Evolutionary conservation across 2,888 invertebrate species (phyloP).

Genomic region (Caenorhabditis sp.): DNA sequence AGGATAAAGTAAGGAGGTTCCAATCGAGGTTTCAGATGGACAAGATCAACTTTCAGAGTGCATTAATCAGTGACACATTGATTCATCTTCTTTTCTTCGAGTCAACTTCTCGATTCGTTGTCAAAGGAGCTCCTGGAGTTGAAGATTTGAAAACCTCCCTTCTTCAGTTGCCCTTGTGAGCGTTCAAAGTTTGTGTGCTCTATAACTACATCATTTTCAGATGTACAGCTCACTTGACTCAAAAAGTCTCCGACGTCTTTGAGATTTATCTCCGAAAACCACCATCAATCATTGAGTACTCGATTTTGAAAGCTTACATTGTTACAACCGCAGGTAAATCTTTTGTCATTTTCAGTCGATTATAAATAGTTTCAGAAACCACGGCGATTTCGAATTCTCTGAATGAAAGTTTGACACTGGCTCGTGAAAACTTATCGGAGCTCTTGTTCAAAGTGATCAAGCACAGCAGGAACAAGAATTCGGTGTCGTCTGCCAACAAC

Average conservation of each 20-base stretch:
- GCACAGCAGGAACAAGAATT: constrained; percentile 63
- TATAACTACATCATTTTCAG: constrained; percentile 28
- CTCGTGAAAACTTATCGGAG: constrained; percentile 69
- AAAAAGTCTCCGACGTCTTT: constrained; percentile 60
- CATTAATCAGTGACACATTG: constrained; percentile 68
- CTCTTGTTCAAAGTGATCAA: constrained; percentile 74
- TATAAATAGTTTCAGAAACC: constrained; percentile 51
- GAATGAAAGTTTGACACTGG: constrained; percentile 61
- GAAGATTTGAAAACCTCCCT: constrained; percentile 67
- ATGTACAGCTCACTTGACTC: constrained; percentile 38
- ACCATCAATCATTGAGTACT: constrained; percentile 68
- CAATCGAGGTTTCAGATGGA: too few relatives aligned
- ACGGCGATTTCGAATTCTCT: constrained; percentile 66
- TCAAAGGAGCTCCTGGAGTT: constrained; percentile 63
- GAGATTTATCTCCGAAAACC: constrained; percentile 62
- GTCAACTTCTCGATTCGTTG: constrained; percentile 59
- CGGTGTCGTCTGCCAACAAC: constrained; percentile 51
- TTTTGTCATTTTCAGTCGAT: not conserved
- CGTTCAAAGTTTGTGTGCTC: not conserved
- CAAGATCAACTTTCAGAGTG: constrained; percentile 48
- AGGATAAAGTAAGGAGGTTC: constrained; percentile 80
- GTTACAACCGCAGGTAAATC: constrained; percentile 63
- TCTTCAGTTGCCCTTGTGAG: constrained; percentile 52
- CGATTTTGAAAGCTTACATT: constrained; percentile 67
- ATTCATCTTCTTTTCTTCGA: constrained; percentile 68